Base-by-base conservation (phyloP, 1,140 invertebrate species). In the Drosophila biarmipes region DNA sequence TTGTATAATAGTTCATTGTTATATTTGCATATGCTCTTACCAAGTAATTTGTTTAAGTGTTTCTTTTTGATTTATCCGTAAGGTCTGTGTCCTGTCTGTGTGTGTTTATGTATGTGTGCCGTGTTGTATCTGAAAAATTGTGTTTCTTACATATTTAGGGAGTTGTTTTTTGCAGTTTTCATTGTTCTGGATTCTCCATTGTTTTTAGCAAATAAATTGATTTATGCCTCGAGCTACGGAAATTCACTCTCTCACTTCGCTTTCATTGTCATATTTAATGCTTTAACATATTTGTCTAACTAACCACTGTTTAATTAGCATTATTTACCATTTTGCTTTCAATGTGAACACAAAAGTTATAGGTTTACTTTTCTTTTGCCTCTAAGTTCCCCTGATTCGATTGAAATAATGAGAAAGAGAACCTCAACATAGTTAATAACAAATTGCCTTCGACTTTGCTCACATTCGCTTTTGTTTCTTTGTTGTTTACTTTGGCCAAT, bases 1-100 rank as follows among this genome's bases (percentile, higher is more conserved):
- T 84, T 90, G 68, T 87, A 87, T 87, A 89, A 90, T 89, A 90
- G 86, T 90, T 89, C 86, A 90, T 90, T 84, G 75, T 90, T 89
- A 80, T 90, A 81, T 90, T 90, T 90, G 80, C 86, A 78, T 86
- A 81, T 75, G 69, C 62, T 67, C 71, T 90, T 90, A 86, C 56
- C 77, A 87, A 69, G 57, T 90, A 90, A 90, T 78, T 90, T 90
- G 69, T 85, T 90, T 90, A 90, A 90, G 80, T 87, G 82, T 67
- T 58, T 74, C 51, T 75, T 90, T 79, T 86, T 90, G 78, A 90
- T 86, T 90, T 59, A 90, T 90, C 87, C 81, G 81, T 90, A 75
- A 57, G 61, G 40, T 76, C 57, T 71, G 55, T 66, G n/a, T 40
- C 17, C 43, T 55, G 52, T 48, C 7, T 40, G 48, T 45, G n/a